Evolutionary conservation across 2,113 vertebrate genomes (phyloP), one percentile per base, ranked within the genome.

Genomic region (Typhlomys cinereus): DNA sequence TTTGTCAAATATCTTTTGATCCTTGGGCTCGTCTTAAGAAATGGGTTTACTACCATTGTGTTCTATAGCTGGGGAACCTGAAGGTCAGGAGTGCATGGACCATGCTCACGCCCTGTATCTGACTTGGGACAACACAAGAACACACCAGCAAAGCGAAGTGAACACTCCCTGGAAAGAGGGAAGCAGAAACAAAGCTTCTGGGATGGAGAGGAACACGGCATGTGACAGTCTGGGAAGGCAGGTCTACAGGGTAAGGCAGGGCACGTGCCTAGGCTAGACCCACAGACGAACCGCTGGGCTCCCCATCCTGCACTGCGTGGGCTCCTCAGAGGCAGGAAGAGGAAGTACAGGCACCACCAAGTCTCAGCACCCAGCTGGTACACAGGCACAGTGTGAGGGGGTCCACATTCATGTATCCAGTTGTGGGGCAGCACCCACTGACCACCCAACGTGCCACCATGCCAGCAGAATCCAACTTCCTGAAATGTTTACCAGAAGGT

Each of bases 401-500:
- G 89, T 88, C 93, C 95, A 95, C 82, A 79, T 54, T 93, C 97
- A 92, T 94, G 96, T 96, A 86, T 88, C 90, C 0, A 39, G 92
- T 96, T 96, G 87, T 70, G 88, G 46, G 95, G 96, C 95, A 97
- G 95, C 39, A 75, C 83, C 93, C 94, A 81, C 82, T 94, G 94
- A 96, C 96, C 97, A 95, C 39, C 44, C 85, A 85, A n/a, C 2
- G 50, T 96, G 89, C 92, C 94, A 92, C 25, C 57, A 96, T 95
- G 97, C 96, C 88, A 93, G 90, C 62, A 48, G 93, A 97, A 95
- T 97, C 96, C 94, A 97, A 89, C 95, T 97, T 96, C 92, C 96
- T 97, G 97, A 93, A 98, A 94, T 94, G 95, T 98, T 98, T 98
- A 98, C 96, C 95, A 13, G 88, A 97, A 92, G 93, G 59, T 82